Evolutionary conservation across 2,113 vertebrate genomes (phyloP).

Genomic region (Cranoglanis bouderius): DNA sequence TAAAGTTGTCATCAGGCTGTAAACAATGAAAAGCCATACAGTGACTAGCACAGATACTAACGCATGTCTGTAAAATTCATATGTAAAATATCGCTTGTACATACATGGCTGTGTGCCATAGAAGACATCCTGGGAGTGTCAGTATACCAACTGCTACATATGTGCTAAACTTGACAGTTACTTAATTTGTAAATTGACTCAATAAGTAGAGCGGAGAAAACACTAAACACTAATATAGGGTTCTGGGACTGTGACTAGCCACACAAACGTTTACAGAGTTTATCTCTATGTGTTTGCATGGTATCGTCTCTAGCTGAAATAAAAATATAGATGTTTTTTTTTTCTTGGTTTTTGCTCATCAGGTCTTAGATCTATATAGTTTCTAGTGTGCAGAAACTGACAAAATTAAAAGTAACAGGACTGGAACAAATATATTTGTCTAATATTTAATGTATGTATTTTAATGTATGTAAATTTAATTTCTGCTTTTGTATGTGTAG

Average conservation of each 20-base stretch:
- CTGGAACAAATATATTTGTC: not conserved
- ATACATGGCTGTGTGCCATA: not conserved
- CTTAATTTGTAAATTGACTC: not conserved
- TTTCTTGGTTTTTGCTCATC: not conserved
- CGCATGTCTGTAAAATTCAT: not conserved
- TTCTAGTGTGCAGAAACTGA: not conserved
- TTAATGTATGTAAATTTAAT: not conserved
- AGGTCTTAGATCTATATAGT: not conserved
- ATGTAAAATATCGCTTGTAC: not conserved
- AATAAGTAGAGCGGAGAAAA: not conserved
- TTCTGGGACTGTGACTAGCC: not conserved
- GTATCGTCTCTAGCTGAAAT: not conserved
- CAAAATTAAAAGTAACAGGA: not conserved
- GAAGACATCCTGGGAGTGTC: not conserved
- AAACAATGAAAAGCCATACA: not conserved
- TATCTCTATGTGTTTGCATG: not conserved
- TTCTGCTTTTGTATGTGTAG: not conserved
- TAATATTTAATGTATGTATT: not conserved
- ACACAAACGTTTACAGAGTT: not conserved
- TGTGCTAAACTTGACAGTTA: not conserved
- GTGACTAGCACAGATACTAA: not conserved
- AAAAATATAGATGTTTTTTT: not conserved
- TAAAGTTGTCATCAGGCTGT: not conserved
- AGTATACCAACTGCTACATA: not conserved
- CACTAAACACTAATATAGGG: not conserved